Evolutionary conservation across 2,888 invertebrate genomes (phyloP).

Genomic region (Lepidochitona cinerea): DNA sequence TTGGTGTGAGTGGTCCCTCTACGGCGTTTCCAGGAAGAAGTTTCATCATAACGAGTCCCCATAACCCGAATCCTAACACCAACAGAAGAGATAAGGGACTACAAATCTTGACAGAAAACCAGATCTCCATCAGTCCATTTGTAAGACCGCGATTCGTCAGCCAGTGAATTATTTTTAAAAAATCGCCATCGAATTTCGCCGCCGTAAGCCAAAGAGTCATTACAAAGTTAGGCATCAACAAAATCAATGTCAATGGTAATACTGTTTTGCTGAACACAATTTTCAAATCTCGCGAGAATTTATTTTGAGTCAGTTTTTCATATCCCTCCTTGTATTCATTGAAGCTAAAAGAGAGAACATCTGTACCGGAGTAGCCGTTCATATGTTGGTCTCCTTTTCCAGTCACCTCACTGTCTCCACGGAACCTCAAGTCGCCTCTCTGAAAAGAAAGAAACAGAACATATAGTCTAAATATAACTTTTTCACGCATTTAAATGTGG

Average conservation of each 20-base stretch:
- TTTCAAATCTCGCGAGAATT: conserved; percentile 27
- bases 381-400: no score
- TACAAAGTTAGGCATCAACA: conserved; percentile 53
- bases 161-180: conserved; percentile 31
- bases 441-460: no score
- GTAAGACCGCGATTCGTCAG: conserved; percentile 37
- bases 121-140: conserved; percentile 50
- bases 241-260: conserved; percentile 53
- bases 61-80: conserved; percentile 62
- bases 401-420: no score
- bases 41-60: conserved; percentile 71
- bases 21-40: conserved; percentile 70
- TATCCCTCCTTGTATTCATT: conserved; percentile 38
- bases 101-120: conserved; percentile 52
- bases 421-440: no score
- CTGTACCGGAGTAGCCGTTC: no score
- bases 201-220: conserved; percentile 59
- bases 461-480: no score
- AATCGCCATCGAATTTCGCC: conserved; percentile 54
- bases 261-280: conserved; percentile 46
- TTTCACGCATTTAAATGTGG: no score
- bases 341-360: conserved; percentile 44
- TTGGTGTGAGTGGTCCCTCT: conserved; percentile 72
- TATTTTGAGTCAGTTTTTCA: conserved; percentile 40
- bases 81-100: conserved; percentile 48